These are phyloP conservation scores for Trichonephila clavipes DNA, from an alignment of 1,140 invertebrate species.

Conservation along the genomic window DNA sequence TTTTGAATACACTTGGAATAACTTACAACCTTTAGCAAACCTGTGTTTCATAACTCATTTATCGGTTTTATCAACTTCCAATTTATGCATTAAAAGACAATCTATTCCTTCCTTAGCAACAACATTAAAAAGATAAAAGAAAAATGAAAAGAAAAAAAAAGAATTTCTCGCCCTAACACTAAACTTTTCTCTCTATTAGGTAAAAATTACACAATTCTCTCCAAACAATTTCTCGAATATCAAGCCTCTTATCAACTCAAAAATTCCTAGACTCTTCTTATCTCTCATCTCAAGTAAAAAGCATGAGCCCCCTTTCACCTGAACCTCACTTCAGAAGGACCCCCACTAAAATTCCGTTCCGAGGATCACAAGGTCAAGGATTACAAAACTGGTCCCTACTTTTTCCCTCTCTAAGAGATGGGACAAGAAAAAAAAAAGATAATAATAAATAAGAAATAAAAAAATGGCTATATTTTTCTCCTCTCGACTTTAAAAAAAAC, in stretches of 20 bases:
- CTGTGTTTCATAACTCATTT: too few relatives aligned
- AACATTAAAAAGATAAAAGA: not conserved
- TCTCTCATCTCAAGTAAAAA: not conserved
- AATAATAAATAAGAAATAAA: not conserved
- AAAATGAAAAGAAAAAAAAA: not conserved
- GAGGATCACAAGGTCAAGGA: constrained; percentile 15
- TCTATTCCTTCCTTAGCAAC: too few relatives aligned
- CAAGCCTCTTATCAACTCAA: not conserved
- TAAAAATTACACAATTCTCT: not conserved
- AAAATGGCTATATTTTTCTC: constrained; percentile 17
- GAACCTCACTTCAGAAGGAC: constrained; percentile 8
- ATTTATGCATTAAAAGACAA: too few relatives aligned
- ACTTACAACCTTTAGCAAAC: too few relatives aligned
- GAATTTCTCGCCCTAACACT: not conserved
- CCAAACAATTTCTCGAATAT: not conserved
- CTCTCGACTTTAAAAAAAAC: not conserved
- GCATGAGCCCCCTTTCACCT: constrained; percentile 15
- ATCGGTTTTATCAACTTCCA: too few relatives aligned
- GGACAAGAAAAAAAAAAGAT: not conserved
- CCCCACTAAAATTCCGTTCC: not conserved
- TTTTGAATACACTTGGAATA: too few relatives aligned
- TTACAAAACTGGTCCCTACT: constrained; percentile 48
- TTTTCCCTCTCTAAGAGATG: not conserved
- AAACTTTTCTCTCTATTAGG: not conserved
- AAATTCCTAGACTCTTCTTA: constrained; percentile 8